Conservation (phyloP, 2,113 vertebrate genomes). For the Daubentonia madagascariensis region DNA sequence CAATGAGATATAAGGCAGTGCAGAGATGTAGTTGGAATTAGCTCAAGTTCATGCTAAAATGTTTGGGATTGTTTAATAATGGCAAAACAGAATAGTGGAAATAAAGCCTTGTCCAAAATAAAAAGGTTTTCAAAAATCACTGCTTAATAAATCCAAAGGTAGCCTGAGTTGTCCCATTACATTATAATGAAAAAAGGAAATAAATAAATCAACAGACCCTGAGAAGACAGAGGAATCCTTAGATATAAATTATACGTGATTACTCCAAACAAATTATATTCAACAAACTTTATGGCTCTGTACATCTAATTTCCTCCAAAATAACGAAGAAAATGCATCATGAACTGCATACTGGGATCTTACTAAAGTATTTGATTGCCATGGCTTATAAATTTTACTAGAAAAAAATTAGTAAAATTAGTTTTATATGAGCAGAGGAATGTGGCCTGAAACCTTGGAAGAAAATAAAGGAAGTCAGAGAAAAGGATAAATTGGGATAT, state of each 20-base stretch:
- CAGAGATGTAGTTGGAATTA: neutral
- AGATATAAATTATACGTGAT: conserved; percentile 32
- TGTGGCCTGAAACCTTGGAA: neutral
- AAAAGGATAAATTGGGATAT: neutral
- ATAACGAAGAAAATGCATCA: conserved; percentile 59
- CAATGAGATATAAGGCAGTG: neutral
- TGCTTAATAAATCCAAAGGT: neutral
- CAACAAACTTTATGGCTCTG: neutral
- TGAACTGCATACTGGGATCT: neutral
- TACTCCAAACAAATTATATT: conserved; percentile 47
- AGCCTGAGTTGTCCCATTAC: neutral
- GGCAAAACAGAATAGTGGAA: neutral
- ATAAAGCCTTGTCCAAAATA: conserved; percentile 17
- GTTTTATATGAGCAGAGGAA: neutral
- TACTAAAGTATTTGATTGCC: conserved; percentile 15
- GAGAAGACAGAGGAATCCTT: conserved; percentile 16
- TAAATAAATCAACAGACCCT: conserved; percentile 24
- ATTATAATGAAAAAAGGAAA: conserved; percentile 15
- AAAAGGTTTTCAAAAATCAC: conserved; percentile 20
- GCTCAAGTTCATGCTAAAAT: neutral
- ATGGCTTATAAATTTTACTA: conserved; percentile 37
- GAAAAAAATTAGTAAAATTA: conserved; percentile 51
- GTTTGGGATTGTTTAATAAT: neutral
- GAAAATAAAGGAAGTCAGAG: neutral
- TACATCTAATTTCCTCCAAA: conserved; percentile 46